Evolutionary conservation across 2,113 vertebrate species (phyloP).

Genomic region (Ginglymostoma cirratum): DNA sequence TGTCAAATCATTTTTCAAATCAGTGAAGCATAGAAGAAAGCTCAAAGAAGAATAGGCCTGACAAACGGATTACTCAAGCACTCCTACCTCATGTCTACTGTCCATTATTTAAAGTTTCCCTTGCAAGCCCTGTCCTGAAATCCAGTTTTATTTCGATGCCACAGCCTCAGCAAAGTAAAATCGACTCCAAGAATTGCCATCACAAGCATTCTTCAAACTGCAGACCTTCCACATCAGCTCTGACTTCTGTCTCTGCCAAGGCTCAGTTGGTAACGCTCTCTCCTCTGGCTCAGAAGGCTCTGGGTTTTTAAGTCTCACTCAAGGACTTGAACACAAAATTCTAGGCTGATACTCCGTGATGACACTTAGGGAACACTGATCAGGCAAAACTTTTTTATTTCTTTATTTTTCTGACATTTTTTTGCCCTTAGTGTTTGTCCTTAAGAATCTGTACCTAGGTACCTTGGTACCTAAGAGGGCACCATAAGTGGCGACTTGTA

Average conservation of each 20-base stretch:
- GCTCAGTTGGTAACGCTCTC: neutral
- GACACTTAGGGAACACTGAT: neutral
- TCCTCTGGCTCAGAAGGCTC: neutral
- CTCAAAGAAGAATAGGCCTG: neutral
- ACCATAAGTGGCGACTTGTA: no score
- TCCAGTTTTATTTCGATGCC: neutral
- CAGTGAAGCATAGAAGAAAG: neutral
- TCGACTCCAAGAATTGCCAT: neutral
- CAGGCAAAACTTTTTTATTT: neutral
- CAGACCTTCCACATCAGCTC: neutral
- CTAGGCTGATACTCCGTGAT: neutral
- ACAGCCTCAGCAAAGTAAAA: neutral
- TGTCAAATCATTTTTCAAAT: conserved; percentile 14
- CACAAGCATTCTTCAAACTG: neutral
- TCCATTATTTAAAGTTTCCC: neutral
- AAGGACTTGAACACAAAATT: neutral
- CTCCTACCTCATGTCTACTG: neutral
- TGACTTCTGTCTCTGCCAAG: neutral
- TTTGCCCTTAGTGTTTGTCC: no score
- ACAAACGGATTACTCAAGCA: conserved; percentile 4
- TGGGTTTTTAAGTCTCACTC: neutral
- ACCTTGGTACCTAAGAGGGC: no score
- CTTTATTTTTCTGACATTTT: no score
- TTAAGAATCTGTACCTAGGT: no score
- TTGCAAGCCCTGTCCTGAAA: neutral